Conservation (phyloP, 2,113 vertebrate genomes). For the Sander lucioperca region DNA sequence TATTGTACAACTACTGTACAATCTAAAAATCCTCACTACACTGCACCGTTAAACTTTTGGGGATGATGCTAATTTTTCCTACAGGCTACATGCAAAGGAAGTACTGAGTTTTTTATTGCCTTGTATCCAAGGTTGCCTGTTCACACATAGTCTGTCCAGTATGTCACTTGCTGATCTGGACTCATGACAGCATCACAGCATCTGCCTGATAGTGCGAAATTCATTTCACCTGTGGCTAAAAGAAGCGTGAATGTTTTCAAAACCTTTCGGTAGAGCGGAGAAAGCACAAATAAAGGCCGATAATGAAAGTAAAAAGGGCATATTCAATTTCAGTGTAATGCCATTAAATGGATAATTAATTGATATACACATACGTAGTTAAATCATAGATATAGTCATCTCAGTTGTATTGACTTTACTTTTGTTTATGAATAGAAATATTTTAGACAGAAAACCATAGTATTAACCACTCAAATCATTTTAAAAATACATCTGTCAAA, state of each 20-base stretch:
- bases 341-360: neutral
- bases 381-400: no score
- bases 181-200: no score
- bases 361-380: neutral
- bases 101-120: conserved; percentile 1
- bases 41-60: neutral
- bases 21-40: no score
- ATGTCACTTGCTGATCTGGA: conserved; percentile 17
- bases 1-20: neutral
- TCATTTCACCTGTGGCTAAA: neutral
- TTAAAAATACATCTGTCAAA: neutral
- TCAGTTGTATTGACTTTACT: neutral
- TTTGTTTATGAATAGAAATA: neutral
- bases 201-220: neutral
- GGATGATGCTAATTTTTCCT: neutral
- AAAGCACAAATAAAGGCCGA: neutral
- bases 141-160: neutral
- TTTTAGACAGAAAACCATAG: neutral
- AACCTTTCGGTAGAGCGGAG: neutral
- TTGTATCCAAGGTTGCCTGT: conserved; percentile 2
- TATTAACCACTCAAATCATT: neutral
- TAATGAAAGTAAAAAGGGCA: neutral
- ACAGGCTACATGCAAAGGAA: neutral
- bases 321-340: neutral
- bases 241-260: neutral